A percentile compares a stretch with the other conserved stretches of the same genome.
Conservation (phyloP, 2,797 vertebrate species). For the Sebastes taczanowskii region DNA sequence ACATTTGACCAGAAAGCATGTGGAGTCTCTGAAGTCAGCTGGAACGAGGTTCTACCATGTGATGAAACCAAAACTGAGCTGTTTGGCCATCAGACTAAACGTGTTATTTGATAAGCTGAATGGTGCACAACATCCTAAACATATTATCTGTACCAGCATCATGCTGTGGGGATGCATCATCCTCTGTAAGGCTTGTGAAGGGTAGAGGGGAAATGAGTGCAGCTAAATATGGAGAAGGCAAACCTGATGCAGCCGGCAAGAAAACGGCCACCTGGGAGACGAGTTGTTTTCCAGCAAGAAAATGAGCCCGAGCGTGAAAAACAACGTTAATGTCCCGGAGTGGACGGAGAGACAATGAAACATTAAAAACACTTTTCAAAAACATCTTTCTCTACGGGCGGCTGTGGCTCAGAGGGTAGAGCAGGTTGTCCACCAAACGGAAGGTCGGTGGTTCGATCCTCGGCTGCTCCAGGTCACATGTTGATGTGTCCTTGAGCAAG, state of each 20-base stretch:
- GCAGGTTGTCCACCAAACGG: too few relatives aligned
- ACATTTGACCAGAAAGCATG: too few relatives aligned
- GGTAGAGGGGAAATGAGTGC: neutral
- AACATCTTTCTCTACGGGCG: neutral
- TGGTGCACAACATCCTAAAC: fast-evolving
- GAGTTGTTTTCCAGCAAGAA: neutral
- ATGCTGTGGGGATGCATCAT: neutral
- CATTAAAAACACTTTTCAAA: neutral
- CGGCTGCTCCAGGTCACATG: too few relatives aligned
- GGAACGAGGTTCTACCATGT: neutral
- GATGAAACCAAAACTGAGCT: neutral
- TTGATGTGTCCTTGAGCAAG: too few relatives aligned
- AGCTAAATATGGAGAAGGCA: neutral
- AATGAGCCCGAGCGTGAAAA: neutral
- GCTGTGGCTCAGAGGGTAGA: too few relatives aligned
- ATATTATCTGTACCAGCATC: neutral
- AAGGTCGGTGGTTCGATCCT: too few relatives aligned
- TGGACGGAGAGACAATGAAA: neutral
- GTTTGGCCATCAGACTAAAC: neutral
- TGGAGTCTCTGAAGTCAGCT: neutral
- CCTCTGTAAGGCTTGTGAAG: fast-evolving
- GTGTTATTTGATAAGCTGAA: neutral
- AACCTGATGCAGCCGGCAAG: neutral
- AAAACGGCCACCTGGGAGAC: neutral
- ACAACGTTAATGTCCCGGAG: neutral